Conservation (phyloP, 2,113 vertebrate species). For the Oriolus oriolus region DNA sequence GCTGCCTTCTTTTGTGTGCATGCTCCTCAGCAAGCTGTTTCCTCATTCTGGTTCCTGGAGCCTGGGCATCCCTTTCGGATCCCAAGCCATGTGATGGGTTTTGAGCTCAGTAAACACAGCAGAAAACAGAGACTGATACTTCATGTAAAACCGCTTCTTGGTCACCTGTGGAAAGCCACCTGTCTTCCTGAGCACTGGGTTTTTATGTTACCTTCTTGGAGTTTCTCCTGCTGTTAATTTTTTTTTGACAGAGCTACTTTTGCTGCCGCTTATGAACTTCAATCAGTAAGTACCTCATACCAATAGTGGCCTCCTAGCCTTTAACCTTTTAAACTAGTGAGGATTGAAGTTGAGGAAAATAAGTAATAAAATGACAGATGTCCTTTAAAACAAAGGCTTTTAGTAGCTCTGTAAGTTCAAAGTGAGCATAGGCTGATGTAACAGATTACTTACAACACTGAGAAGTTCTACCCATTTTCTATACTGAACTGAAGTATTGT, state of each 20-base stretch:
- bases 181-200: not conserved
- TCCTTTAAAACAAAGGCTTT: not conserved
- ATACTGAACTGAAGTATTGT: not conserved
- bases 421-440: not conserved
- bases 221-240: not conserved
- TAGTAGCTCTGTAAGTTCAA: not conserved
- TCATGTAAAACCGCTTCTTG: not conserved
- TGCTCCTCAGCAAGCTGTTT: not conserved
- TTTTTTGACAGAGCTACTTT: not conserved
- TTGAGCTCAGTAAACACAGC: not conserved
- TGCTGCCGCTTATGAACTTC: not conserved
- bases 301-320: fast-evolving
- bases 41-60: not conserved
- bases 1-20: not conserved
- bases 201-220: not conserved
- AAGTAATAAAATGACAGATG: not conserved
- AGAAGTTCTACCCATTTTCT: not conserved
- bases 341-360: not conserved
- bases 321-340: not conserved
- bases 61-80: not conserved
- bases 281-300: not conserved
- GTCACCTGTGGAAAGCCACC: not conserved
- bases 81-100: not conserved
- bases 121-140: not conserved
- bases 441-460: not conserved